Conservation (phyloP, 2,888 invertebrate genomes). For the Polyploca ridens region DNA sequence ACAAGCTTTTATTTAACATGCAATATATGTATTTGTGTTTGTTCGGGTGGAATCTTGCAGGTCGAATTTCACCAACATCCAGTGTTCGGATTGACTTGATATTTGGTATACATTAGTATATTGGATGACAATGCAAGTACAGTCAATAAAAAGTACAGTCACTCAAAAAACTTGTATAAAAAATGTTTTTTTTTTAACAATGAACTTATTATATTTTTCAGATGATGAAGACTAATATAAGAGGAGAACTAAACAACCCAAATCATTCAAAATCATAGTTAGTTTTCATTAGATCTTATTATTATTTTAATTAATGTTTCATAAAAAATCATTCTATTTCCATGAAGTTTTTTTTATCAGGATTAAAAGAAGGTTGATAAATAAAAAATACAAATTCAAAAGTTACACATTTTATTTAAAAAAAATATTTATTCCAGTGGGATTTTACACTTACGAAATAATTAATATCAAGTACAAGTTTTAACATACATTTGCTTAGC, state of each 20-base stretch:
- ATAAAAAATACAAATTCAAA: constrained; percentile 27
- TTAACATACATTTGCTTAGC: constrained; percentile 13
- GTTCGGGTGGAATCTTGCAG: too few species aligned
- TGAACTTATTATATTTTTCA: too few species aligned
- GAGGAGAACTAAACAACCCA: constrained; percentile 69
- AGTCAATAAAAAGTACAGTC: too few species aligned
- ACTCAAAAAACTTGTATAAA: too few species aligned
- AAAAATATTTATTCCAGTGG: not conserved
- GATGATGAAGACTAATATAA: constrained; percentile 75
- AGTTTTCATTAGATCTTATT: too few species aligned
- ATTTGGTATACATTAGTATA: too few species aligned
- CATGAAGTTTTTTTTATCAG: not conserved
- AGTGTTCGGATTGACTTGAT: too few species aligned
- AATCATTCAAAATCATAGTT: constrained; percentile 32
- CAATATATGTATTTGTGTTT: too few species aligned
- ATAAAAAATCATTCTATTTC: not conserved
- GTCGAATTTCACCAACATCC: too few species aligned
- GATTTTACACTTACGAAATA: constrained; percentile 7
- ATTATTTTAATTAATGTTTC: constrained; percentile 6
- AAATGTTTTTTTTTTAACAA: not conserved
- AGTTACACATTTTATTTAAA: constrained; percentile 37
- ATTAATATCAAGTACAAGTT: constrained; percentile 12
- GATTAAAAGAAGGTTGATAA: not conserved
- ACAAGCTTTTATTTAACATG: too few species aligned
- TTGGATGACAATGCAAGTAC: too few species aligned